Base-by-base conservation (phyloP, 2,113 vertebrate species). In the Anguilla japonica region DNA sequence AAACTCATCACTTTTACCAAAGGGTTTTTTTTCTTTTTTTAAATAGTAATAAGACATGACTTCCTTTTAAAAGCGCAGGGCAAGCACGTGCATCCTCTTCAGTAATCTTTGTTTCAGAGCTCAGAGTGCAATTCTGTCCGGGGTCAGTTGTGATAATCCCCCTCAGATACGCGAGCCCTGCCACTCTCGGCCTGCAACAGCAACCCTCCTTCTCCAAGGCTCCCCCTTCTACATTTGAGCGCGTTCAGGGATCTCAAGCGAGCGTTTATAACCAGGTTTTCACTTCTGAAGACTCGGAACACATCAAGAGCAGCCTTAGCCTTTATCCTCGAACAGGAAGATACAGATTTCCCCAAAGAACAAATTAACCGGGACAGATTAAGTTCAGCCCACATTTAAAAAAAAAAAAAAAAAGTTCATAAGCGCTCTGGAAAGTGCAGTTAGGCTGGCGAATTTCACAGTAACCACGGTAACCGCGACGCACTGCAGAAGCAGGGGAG, bases 51-150 rank as follows among this genome's bases (percentile, higher is more conserved):
- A 46, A 53, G 50, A 53, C 50, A 14, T 40, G 46, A 26, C 41
- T 57, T 85, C 41, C 18, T 80, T 60, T 87, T 87, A 85, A 67
- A 60, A 88, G 56, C 40, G 26, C 18, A 11, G 34, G 46, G 79
- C 75, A 87, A 39, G 41, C 46, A 56, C 46, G 50, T 46, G 43
- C 57, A n/a, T 16, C 43, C 60, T 16, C 11, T 40, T 67, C 6
- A 20, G 56, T 41, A 46, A 82, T 71, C 80, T 75, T 41, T 29
- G 53, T 60, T 63, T 82, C 53, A 82, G 85, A 50, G 57, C 57
- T 41, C 14, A 22, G 79, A 9, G 50, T 1, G 15, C 34, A 40
- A 18, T 53, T 50, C 85, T 67, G 63, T 71, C 26, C 3, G 43
- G 46, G 80, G 41, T 82, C 63, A n/a, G 4, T 71, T 22, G 3